Evolutionary conservation across 2,888 invertebrate genomes (phyloP), one percentile per base, ranked within the genome.

Genomic region (Chloroclystis v-ata): DNA sequence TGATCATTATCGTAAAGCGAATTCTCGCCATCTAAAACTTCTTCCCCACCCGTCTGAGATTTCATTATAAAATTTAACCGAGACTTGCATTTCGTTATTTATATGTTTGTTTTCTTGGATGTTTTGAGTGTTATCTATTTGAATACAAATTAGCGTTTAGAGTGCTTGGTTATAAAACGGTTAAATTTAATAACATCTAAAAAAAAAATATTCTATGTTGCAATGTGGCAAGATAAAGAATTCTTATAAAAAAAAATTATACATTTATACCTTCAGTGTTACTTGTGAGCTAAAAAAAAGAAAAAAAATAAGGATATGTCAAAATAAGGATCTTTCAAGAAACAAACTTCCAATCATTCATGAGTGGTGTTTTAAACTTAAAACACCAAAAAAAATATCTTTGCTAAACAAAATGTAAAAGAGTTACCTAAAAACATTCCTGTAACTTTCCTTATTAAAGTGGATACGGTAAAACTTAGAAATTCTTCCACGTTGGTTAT

Each of bases 1-100:
- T 70, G 82, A 84, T 83, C 84, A 81, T 86, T 85, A 87, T 86
- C 85, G 83, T 86, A 85, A 85, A 86, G 61, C 64, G 67, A 72
- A 78, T 70, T 72, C 67, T 68, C 65, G 68, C 71, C 73, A 72
- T 77, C 82, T 83, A 83, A 84, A 84, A 83, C 85, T 59, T 63
- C 69, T 65, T 63, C 39, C 33, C 60, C 74, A 73, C 77, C 75
- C 74, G 72, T 72, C 63, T 67, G 62, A 60, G 76, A 81, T 82
- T 85, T 77, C 76, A 81, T 84, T 84, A 80, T 73, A 69, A 74
- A 83, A 83, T 82, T 78, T 75, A 78, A 81, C 70, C 75, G 73
- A 64, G 67, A 68, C 63, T 68, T 68, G 46, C 47, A 58, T 61
- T 39, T 49, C 56, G 51, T 54, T 56, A 54, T 59, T 60, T 46